phyloP scores from a whole-genome alignment of 1,140 invertebrate species.

The Triops longicaudatus region DNA sequence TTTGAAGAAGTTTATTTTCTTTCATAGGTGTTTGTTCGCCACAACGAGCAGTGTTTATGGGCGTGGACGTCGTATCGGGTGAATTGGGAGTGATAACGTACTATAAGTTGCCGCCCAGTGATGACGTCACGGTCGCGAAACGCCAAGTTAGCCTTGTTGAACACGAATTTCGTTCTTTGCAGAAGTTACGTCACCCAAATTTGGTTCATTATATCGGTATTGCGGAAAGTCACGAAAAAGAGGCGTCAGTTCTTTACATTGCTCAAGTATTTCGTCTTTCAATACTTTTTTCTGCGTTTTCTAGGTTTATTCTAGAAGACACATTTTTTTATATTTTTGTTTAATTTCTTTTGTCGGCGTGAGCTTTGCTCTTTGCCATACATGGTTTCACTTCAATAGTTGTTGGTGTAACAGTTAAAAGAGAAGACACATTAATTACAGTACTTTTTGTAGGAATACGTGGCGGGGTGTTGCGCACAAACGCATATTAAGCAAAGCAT shows the following conservation, averaged over 20 bases:
- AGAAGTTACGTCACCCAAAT: conserved; percentile 59
- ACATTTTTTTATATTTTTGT: no score
- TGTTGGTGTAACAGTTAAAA: no score
- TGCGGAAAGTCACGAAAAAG: not conserved
- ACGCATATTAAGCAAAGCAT: conserved; percentile 47
- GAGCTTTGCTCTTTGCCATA: no score
- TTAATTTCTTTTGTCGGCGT: no score
- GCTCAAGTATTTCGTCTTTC: not conserved
- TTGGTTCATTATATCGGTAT: conserved; percentile 63
- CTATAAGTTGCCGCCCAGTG: conserved; percentile 42
- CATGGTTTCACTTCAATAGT: no score
- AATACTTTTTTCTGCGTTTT: no score
- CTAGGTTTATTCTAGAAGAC: not conserved
- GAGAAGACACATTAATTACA: conserved; percentile 16
- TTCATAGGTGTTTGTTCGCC: not conserved
- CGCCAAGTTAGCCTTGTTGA: conserved; percentile 45
- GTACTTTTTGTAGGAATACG: conserved; percentile 51
- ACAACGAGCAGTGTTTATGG: not conserved
- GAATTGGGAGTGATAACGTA: not conserved
- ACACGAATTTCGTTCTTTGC: conserved; percentile 58
- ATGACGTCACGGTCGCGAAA: not conserved
- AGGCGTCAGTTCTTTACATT: not conserved
- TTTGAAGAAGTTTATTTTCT: not conserved
- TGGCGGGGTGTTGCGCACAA: conserved; percentile 46
- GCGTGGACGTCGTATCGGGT: not conserved